Percentiles rank a stretch among this genome's conserved stretches.
Conservation (phyloP, 2,888 invertebrate species). For the Hirtodrosophila alboralis region DNA sequence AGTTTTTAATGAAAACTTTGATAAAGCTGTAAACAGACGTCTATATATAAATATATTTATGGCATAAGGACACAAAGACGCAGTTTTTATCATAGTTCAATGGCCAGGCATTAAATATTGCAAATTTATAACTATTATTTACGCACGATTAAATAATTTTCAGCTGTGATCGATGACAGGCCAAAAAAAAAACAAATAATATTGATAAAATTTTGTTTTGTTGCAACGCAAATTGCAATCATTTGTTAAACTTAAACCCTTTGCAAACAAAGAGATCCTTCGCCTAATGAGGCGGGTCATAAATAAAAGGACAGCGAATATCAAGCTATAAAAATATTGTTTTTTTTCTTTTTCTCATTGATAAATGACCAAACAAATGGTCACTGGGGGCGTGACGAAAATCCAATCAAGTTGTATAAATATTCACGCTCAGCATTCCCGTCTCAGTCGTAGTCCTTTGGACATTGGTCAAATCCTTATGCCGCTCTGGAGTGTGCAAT, state of each 20-base stretch:
- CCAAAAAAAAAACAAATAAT: slow-evolving; percentile 4
- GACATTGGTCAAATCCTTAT: slow-evolving; percentile 25
- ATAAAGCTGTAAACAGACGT: slow-evolving; percentile 21
- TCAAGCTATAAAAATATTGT: slow-evolving; percentile 50
- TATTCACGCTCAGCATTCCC: slow-evolving; percentile 43
- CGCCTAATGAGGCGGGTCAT: slow-evolving; percentile 64
- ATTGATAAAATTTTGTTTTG: slow-evolving; percentile 16
- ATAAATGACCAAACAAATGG: slow-evolving; percentile 59
- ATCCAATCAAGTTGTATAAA: slow-evolving; percentile 77
- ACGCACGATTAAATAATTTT: slow-evolving; percentile 81
- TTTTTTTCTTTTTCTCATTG: slow-evolving; percentile 28
- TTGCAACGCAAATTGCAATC: slow-evolving; percentile 61
- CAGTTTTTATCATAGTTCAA: slow-evolving; percentile 25
- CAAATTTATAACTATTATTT: slow-evolving; percentile 72
- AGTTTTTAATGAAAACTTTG: slow-evolving; percentile 65
- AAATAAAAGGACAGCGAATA: slow-evolving; percentile 33
- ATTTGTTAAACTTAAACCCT: slow-evolving; percentile 73
- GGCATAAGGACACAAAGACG: slow-evolving; percentile 3
- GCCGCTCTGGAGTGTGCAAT: slow-evolving; percentile 15
- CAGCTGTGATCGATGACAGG: slow-evolving; percentile 26
- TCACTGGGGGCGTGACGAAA: slow-evolving; percentile 75
- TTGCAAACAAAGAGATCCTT: slow-evolving; percentile 51
- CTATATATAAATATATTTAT: slow-evolving; percentile 14
- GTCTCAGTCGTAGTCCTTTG: neutral
- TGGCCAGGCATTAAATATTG: slow-evolving; percentile 33